phyloP scores from a whole-genome alignment of 2,888 invertebrate species.

The Furcula furcula region DNA sequence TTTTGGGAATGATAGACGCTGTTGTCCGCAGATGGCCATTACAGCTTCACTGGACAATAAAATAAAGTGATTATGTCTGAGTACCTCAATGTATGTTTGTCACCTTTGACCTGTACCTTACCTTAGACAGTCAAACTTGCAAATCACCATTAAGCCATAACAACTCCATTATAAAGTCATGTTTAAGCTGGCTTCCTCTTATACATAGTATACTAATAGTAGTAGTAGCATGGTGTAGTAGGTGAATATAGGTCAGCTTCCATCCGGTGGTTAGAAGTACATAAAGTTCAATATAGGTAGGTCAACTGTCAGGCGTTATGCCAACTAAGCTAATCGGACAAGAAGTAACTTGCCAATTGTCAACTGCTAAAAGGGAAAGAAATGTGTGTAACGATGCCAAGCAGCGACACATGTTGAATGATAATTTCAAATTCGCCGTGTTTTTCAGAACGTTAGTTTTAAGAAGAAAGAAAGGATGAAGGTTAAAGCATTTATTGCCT shows the following conservation, averaged over 20 bases:
- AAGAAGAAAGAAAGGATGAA: no score
- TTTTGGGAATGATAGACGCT: no score
- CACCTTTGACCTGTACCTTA: background rate
- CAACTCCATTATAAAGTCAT: background rate
- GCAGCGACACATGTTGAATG: conserved; percentile 14
- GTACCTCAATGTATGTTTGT: no score
- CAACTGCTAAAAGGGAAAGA: conserved; percentile 27
- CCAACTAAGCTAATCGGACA: conserved; percentile 50
- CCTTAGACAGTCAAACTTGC: background rate
- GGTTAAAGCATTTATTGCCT: no score
- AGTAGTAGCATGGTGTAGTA: background rate
- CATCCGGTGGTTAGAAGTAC: conserved; percentile 16
- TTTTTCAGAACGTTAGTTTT: no score
- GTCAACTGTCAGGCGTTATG: conserved; percentile 43
- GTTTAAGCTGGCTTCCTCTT: background rate
- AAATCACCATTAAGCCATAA: background rate
- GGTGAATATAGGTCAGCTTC: conserved; percentile 28
- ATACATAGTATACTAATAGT: background rate
- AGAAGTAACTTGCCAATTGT: conserved; percentile 44
- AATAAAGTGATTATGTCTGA: no score
- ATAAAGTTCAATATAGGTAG: conserved; percentile 27
- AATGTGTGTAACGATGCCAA: conserved; percentile 23
- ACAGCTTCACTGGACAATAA: no score
- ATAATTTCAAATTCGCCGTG: no score
- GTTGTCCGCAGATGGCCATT: no score